Evolutionary conservation across 2,113 vertebrate species (phyloP).

Genomic region (Chrysemys picta): DNA sequence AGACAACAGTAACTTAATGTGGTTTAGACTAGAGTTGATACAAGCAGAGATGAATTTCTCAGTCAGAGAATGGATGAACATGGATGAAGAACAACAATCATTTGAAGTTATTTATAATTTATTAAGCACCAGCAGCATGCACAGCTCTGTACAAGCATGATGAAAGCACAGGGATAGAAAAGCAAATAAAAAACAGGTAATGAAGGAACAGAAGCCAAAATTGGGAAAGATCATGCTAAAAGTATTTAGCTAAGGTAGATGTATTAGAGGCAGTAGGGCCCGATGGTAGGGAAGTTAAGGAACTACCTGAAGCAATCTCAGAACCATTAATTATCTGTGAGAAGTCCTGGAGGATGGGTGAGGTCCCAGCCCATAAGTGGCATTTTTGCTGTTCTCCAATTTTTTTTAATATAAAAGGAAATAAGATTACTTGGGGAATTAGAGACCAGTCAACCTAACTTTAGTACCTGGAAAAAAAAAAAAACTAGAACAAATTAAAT

Average conservation of each 20-base stretch:
- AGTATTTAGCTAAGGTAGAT: no score
- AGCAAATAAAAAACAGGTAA: no score
- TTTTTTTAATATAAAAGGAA: no score
- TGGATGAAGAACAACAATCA: background rate
- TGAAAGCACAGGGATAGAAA: background rate
- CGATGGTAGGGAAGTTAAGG: no score
- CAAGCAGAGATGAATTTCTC: background rate
- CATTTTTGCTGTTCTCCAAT: no score
- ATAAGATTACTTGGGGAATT: background rate
- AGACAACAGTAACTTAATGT: rapidly evolving
- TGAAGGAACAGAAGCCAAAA: no score
- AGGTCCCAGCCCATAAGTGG: background rate
- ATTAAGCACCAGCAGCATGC: background rate
- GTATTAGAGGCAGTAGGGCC: no score
- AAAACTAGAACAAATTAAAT: background rate
- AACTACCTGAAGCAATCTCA: background rate
- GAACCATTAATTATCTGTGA: background rate
- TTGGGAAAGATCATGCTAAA: no score
- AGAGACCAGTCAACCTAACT: background rate
- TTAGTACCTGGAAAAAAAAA: background rate
- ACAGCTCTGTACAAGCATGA: background rate
- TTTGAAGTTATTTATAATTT: background rate
- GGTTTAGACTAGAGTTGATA: background rate
- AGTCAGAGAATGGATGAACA: background rate
- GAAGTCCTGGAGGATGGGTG: background rate